phyloP scores from a whole-genome alignment of 1,140 invertebrate genomes.

The Probaryconus sp. region DNA sequence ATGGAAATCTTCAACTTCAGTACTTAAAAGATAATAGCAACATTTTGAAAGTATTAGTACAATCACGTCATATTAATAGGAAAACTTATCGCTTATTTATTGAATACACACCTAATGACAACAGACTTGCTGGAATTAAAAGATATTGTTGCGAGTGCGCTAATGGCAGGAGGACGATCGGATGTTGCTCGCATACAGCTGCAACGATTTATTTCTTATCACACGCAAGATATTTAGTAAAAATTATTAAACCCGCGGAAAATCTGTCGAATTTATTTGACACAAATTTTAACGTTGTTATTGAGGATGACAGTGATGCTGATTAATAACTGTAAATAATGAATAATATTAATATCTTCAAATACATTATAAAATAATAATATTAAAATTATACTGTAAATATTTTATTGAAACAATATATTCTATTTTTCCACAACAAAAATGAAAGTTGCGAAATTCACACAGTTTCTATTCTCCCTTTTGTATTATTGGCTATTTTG shows the following conservation, averaged over 20 bases:
- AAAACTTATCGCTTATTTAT: slow-evolving; percentile 41
- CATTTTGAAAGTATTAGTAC: slow-evolving; percentile 36
- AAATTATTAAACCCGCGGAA: slow-evolving; percentile 21
- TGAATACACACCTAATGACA: slow-evolving; percentile 24
- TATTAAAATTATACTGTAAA: too few species aligned
- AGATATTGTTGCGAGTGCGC: slow-evolving; percentile 31
- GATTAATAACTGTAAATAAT: too few species aligned
- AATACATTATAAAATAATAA: too few species aligned
- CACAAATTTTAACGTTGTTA: too few species aligned
- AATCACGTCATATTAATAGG: slow-evolving; percentile 37
- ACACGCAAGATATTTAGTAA: slow-evolving; percentile 24
- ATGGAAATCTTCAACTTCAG: slow-evolving; percentile 19
- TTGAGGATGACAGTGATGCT: too few species aligned
- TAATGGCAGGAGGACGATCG: slow-evolving; percentile 28
- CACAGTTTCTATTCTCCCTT: too few species aligned
- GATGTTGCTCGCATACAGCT: slow-evolving; percentile 37
- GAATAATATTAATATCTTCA: too few species aligned
- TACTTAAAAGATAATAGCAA: slow-evolving; percentile 20
- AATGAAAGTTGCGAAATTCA: too few species aligned
- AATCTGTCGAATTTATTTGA: slow-evolving; percentile 1
- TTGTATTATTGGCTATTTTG: too few species aligned
- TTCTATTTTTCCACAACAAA: too few species aligned
- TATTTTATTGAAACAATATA: too few species aligned
- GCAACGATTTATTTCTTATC: slow-evolving; percentile 31
- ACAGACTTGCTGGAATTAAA: slow-evolving; percentile 12